Evolutionary conservation across 2,797 vertebrate genomes (phyloP), one percentile per base, ranked within the genome.

Genomic region (Myotis planiceps): DNA sequence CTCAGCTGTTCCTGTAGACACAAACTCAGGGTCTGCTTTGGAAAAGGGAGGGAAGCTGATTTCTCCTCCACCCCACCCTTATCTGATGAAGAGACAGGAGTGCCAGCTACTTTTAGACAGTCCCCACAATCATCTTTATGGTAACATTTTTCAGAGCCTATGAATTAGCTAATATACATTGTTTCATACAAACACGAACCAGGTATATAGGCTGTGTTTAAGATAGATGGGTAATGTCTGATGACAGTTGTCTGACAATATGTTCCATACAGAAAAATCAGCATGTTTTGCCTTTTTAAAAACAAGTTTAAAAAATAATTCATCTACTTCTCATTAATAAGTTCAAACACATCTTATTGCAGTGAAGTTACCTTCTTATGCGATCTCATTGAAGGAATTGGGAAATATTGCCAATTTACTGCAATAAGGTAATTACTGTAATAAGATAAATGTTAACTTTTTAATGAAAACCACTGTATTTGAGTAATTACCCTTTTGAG

Each of bases 361-460:
- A 16, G 5, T 74, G 90, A 90, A 92, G 93, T 74, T 90, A 68
- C 68, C 93, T 94, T 93, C 55, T 42, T 12, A 6, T 15, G 32
- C 68, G 76, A 42, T 92, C 86, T 84, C 94, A 95, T 9, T 37
- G 94, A 94, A 92, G 69, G 91, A 89, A 92, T 6, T 95, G 58
- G 95, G 94, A 98, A 96, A 96, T 97, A 96, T 95, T 88, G 42
- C 97, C 96, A 95, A 97, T 97, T 97, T 97, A 96, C 96, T 93
- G 96, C 95, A 97, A 97, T 97, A 96, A 95, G 93, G 96, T 97
- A 97, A 98, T 98, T 97, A 96, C 90, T 81, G 45, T 95, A 95
- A 98, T 97, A 97, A 97, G 97, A 97, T 97, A 96, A 97, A 98
- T 97, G 97, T 97, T 97, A 97, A 97, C 97, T 97, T 98, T 97